Base-by-base conservation (phyloP, 2,797 vertebrate species). In the Petrocephalus schoutedeni region DNA sequence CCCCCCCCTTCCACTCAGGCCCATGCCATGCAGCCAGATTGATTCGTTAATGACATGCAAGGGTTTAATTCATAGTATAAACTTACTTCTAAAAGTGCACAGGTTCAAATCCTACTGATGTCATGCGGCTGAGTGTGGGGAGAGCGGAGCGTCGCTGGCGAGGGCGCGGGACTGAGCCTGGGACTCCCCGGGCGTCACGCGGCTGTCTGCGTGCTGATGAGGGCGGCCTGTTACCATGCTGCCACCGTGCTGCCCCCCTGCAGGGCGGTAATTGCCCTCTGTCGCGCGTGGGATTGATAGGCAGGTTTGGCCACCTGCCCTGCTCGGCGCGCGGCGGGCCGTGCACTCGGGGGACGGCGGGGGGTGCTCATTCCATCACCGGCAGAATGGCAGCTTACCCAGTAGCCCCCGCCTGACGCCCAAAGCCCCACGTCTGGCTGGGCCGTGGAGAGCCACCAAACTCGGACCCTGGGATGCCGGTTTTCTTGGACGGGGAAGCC, bases 241-340 rank as follows among this genome's bases (percentile, higher is more conserved):
- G 94, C 94, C 94, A 92, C 94, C 95, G 94, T 95, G 94, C 95
- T 93, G 94, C 91, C 90, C 95, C 95, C 96, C 91, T 61, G 94
- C 96, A 95, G 96, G 91, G 95, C 92, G 92, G 93, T 96, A 96
- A 96, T 96, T 96, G 95, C 95, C 95, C 93, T 95, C 95, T 93
- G 92, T 92, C 91, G 94, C 92, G 93, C 28, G 28, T 23, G 1
- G 41, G 19, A 84, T 88, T 96, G 96, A 96, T 91, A 93, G 96
- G 95, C 95, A 94, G 94, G 92, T 94, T 94, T 96, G 96, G 96
- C 95, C 96, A 96, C 95, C 95, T 96, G 95, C 96, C 87, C 87
- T 57, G 8, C 19, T 51, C 87, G n/a, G 41, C 77, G 21, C 32
- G 85, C 3, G 85, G 67, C 2, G 85, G 64, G 51, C n/a, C 21